A percentile compares a stretch with the other conserved stretches of the same genome.
These are phyloP conservation scores for Physeter macrocephalus DNA, from an alignment of 2,113 vertebrate species.

Conservation along the genomic window DNA sequence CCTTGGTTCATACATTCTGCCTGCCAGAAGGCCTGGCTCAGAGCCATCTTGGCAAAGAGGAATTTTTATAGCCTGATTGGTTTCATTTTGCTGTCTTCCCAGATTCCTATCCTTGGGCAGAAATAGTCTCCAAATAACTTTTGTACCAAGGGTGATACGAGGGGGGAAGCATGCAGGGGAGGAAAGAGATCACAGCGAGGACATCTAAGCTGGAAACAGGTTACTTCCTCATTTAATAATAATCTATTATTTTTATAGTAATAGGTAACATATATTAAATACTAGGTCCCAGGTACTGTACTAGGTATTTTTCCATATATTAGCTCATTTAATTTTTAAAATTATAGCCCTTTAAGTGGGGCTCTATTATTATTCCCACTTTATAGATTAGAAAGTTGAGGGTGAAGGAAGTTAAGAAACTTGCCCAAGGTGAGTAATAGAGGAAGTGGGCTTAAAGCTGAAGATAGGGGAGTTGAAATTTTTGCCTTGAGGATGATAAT, in stretches of 20 bases:
- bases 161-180: background rate
- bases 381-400: background rate
- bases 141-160: background rate
- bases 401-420: background rate
- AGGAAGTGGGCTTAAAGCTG: background rate
- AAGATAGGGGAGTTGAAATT: background rate
- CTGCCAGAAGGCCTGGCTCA: conserved; percentile 42
- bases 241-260: background rate
- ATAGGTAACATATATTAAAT: background rate
- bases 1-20: conserved; percentile 30
- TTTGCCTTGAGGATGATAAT: background rate
- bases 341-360: background rate
- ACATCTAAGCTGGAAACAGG: background rate
- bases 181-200: background rate
- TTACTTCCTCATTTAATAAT: background rate
- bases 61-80: conserved; percentile 48
- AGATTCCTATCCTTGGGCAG: conserved; percentile 35
- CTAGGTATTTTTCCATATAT: background rate
- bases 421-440: background rate
- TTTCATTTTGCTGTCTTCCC: conserved; percentile 53
- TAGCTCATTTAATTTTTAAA: conserved; percentile 16
- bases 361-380: background rate
- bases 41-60: conserved; percentile 40
- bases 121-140: conserved; percentile 45
- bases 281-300: background rate